These are phyloP conservation scores for Excalfactoria chinensis DNA, from an alignment of 2,113 vertebrate genomes.

Conservation along the genomic window DNA sequence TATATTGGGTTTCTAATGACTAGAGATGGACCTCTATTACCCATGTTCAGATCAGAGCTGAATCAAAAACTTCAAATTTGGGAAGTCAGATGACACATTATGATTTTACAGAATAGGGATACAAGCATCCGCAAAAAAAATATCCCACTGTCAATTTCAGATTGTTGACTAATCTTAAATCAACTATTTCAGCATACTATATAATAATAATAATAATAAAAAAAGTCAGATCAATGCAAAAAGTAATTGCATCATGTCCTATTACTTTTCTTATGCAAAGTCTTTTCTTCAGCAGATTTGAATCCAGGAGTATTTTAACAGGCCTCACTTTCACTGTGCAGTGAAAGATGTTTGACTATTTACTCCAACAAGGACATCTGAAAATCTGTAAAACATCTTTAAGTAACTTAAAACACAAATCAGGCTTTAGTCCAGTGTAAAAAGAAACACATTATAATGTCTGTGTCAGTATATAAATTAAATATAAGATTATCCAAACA, in stretches of 20 bases:
- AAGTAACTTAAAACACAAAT: background rate
- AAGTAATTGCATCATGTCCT: fast-evolving
- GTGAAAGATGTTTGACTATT: background rate
- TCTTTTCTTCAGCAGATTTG: background rate
- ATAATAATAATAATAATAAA: background rate
- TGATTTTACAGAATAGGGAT: background rate
- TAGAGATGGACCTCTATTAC: background rate
- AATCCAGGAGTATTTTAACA: background rate
- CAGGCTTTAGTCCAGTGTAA: background rate
- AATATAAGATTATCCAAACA: background rate
- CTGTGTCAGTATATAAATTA: background rate
- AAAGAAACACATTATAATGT: background rate
- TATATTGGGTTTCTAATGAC: background rate
- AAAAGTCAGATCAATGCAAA: background rate
- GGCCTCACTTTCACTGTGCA: background rate
- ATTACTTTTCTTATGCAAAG: background rate
- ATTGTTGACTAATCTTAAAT: background rate
- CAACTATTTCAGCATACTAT: background rate
- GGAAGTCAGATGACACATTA: background rate
- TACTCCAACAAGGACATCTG: background rate
- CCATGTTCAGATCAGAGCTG: background rate
- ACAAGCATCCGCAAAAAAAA: background rate
- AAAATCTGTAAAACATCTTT: background rate
- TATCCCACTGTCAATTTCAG: background rate
- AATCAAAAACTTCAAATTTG: background rate